These are phyloP conservation scores for Kryptolebias ocellatus DNA, from an alignment of 2,797 vertebrate genomes.

Conservation along the genomic window DNA sequence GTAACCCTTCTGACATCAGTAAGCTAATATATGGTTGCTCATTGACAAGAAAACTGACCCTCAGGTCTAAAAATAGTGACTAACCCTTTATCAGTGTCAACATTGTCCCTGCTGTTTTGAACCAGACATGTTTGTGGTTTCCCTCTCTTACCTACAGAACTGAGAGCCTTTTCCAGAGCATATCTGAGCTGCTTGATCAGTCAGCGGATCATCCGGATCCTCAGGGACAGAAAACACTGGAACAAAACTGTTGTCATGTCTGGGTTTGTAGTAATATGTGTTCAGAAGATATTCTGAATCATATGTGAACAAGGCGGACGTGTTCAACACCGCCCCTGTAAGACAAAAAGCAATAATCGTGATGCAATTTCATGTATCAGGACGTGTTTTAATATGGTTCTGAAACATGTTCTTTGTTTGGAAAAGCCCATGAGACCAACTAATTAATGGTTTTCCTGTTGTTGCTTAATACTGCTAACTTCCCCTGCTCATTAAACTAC, in stretches of 20 bases:
- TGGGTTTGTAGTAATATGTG: conserved; percentile 76
- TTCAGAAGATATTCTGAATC: conserved; percentile 84
- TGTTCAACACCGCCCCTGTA: conserved; percentile 86
- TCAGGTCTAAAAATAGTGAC: too few species aligned
- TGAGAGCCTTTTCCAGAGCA: conserved; percentile 81
- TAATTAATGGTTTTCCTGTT: too few species aligned
- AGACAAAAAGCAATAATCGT: conserved; percentile 18
- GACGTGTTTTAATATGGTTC: too few species aligned
- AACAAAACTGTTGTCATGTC: conserved; percentile 84
- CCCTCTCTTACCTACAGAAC: conserved; percentile 75
- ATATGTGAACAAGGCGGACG: conserved; percentile 90
- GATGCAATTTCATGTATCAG: too few species aligned
- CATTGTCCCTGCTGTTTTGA: not conserved
- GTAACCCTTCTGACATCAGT: too few species aligned
- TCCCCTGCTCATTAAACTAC: not conserved
- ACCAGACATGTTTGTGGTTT: not conserved
- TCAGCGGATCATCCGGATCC: conserved; percentile 73
- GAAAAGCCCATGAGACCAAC: too few species aligned
- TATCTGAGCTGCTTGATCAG: conserved; percentile 44
- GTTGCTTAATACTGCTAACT: too few species aligned
- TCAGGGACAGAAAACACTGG: conserved; percentile 81
- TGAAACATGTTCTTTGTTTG: too few species aligned
- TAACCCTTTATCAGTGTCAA: not conserved
- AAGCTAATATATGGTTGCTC: too few species aligned
- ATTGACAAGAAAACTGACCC: too few species aligned